phyloP scores from a whole-genome alignment of 2,888 invertebrate species.

The Drosophila cognata region DNA sequence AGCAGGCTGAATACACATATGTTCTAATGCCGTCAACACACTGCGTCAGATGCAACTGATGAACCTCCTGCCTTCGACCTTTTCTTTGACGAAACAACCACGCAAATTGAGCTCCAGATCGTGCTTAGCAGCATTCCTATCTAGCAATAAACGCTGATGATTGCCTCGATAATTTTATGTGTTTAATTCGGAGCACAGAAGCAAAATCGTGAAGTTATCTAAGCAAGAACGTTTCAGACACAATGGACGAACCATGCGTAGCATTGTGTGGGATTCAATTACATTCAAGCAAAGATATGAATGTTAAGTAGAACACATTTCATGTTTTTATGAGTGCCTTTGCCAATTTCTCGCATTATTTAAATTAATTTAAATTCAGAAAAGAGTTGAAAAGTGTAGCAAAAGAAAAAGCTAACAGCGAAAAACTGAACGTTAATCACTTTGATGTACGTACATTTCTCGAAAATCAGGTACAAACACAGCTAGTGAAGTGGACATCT shows the following conservation, averaged over 20 bases:
- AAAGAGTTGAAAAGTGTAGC: constrained; percentile 58
- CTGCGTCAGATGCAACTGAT: background rate
- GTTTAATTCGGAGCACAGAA: constrained; percentile 58
- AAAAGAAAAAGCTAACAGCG: constrained; percentile 54
- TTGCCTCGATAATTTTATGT: constrained; percentile 77
- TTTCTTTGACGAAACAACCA: background rate
- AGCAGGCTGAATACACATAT: constrained; percentile 6
- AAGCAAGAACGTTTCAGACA: background rate
- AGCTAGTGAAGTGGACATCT: constrained; percentile 31
- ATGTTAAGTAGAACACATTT: background rate
- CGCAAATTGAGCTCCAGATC: background rate
- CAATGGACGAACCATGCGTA: constrained; percentile 8
- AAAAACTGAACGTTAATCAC: no score
- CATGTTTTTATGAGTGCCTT: constrained; percentile 50
- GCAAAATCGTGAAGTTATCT: constrained; percentile 3
- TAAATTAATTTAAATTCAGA: constrained; percentile 34
- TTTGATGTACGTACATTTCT: background rate
- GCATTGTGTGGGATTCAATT: constrained; percentile 34
- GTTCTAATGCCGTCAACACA: background rate
- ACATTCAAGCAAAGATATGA: constrained; percentile 19
- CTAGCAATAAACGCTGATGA: constrained; percentile 54
- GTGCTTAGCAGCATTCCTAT: background rate
- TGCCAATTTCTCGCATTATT: constrained; percentile 61
- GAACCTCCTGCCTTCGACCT: background rate
- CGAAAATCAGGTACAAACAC: background rate